These are phyloP conservation scores for Pseudomyrmex cubaensis DNA, from an alignment of 1,140 invertebrate genomes.

Conservation along the genomic window DNA sequence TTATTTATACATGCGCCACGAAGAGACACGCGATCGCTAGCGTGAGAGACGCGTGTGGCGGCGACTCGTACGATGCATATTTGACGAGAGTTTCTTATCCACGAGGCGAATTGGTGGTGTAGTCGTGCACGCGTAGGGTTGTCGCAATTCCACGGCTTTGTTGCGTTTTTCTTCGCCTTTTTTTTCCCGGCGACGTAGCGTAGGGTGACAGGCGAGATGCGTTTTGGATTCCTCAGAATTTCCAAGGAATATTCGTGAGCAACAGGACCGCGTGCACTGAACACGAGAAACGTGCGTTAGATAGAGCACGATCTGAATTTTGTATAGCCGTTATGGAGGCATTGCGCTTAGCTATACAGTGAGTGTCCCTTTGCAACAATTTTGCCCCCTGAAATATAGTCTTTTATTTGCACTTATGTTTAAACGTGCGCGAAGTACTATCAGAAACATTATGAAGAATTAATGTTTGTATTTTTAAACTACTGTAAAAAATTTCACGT, in stretches of 20 bases:
- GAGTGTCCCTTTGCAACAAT: constrained; percentile 67
- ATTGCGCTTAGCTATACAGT: constrained; percentile 82
- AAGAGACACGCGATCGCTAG: background rate
- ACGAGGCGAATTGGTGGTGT: background rate
- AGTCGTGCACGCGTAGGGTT: background rate
- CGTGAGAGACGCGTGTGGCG: background rate
- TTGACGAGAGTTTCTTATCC: background rate
- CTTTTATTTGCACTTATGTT: too few species aligned
- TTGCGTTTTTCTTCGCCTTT: background rate
- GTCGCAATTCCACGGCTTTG: background rate
- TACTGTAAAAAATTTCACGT: too few species aligned
- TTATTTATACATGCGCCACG: constrained; percentile 26
- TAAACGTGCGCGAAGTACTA: too few species aligned
- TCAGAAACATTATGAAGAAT: too few species aligned
- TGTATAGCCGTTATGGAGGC: constrained; percentile 77
- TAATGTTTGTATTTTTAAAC: background rate
- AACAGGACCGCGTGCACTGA: background rate
- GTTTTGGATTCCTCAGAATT: constrained; percentile 20
- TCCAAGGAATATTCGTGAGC: background rate
- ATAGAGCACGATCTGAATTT: background rate
- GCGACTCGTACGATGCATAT: background rate
- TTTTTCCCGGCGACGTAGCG: background rate
- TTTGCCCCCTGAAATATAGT: background rate
- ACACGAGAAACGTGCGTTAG: background rate
- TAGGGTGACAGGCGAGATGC: constrained; percentile 50